These are phyloP conservation scores for Etia nguti DNA, from an alignment of 2,113 vertebrate genomes.

Conservation along the genomic window DNA sequence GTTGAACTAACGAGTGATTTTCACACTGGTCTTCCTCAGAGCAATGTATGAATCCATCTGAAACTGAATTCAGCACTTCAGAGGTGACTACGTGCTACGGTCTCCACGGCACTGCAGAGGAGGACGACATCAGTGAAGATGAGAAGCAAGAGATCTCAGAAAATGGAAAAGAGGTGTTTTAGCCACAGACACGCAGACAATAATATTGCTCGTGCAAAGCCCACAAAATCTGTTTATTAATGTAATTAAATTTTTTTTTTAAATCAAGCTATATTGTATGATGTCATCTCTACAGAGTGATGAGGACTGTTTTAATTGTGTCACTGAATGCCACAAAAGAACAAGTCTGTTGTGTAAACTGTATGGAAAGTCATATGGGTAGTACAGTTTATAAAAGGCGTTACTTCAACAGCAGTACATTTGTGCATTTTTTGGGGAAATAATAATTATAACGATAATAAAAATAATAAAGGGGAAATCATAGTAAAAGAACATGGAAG, in stretches of 20 bases:
- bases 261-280: not conserved
- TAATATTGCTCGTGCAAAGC: not conserved
- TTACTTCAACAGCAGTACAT: not conserved
- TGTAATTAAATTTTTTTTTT: not conserved
- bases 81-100: constrained; percentile 46
- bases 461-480: not conserved
- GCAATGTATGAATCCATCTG: constrained; percentile 50
- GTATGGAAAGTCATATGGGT: not conserved
- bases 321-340: not conserved
- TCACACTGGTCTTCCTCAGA: constrained; percentile 11
- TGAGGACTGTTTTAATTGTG: not conserved
- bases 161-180: constrained; percentile 67
- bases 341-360: not conserved
- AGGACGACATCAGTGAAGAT: constrained; percentile 17
- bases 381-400: not conserved
- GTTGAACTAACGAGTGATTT: not conserved
- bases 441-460: not conserved
- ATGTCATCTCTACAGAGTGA: not conserved
- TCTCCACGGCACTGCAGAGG: constrained; percentile 18
- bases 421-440: not conserved
- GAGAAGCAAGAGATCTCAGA: constrained; percentile 43
- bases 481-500: not conserved
- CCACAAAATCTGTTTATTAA: not conserved
- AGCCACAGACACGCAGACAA: not conserved
- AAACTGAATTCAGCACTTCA: constrained; percentile 56